Evolutionary conservation across 1,140 invertebrate species (phyloP), one percentile per base, ranked within the genome.

Genomic region (Popillia japonica): DNA sequence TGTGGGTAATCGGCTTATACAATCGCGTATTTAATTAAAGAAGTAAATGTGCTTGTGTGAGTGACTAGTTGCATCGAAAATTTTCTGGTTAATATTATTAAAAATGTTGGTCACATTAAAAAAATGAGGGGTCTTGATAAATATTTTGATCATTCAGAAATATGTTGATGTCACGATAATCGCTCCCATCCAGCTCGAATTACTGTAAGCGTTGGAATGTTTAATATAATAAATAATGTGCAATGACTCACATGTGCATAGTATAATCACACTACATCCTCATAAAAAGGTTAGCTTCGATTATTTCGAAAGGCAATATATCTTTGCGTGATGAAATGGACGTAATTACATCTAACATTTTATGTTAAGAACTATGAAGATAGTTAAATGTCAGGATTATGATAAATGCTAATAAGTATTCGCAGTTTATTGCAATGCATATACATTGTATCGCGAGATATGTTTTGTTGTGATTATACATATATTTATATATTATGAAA

Each of bases 351-450:
- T 55, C 14, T 55, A 55, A 55, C 14, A n/a, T 55, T 55, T 17
- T 6, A 55, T 55, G n/a, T 17, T 55, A 6, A 17, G 14, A 55
- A 55, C 17, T 17, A n/a, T 55, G 14, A 55, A 55, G 14, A 55
- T 55, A 55, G 6, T 55, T 55, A 55, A 55, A 55, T 55, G 48
- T 55, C 48, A 55, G 6, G 48, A 55, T 55, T 55, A 55, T 55
- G 48, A 55, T 55, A 55, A 55, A 55, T 17, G 4, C 4, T 34
- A 34, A 34, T 34, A 34, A 34, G 4, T 34, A 34, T 34, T 34
- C 27, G 27, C 27, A 34, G 27, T 34, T 34, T 34, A 34, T 34
- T 34, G 4, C 27, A 34, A 34, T 1, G n/a, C n/a, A n/a, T n/a
- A n/a, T n/a, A n/a, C n/a, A n/a, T n/a, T n/a, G 17, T 55, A 55